Percentiles rank a stretch among this genome's conserved stretches.
Conservation (phyloP, 2,113 vertebrate genomes). For the Grallaria varia region DNA sequence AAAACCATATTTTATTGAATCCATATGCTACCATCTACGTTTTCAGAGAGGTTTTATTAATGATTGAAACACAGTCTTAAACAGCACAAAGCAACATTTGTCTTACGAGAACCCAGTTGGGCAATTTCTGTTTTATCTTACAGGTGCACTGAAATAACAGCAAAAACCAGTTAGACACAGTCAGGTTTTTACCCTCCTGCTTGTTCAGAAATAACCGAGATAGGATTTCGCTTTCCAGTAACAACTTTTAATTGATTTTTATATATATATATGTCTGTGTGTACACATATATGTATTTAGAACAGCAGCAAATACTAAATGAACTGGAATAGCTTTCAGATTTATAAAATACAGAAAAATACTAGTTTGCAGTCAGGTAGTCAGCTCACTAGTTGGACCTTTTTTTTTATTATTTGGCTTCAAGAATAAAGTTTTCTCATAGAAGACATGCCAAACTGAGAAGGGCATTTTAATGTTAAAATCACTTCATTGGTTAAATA, state of each 20-base stretch:
- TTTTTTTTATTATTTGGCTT: not conserved
- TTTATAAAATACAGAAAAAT: not conserved
- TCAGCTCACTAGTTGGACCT: not conserved
- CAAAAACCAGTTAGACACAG: constrained; percentile 3
- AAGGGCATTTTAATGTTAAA: not conserved
- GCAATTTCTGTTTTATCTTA: constrained; percentile 74
- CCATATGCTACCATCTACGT: constrained; percentile 78
- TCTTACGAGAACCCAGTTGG: constrained; percentile 66
- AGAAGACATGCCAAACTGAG: not conserved
- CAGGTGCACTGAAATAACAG: constrained; percentile 76
- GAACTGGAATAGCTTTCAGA: not conserved
- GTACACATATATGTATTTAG: not conserved
- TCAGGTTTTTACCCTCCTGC: constrained; percentile 4
- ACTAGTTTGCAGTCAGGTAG: not conserved
- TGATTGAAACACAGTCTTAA: constrained; percentile 70
- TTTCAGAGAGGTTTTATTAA: constrained; percentile 74
- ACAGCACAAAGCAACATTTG: constrained; percentile 76
- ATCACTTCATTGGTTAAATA: not conserved
- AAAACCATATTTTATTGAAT: constrained; percentile 83
- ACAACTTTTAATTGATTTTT: not conserved
- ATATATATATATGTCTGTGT: not conserved
- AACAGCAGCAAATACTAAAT: not conserved
- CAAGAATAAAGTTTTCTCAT: not conserved
- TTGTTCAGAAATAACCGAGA: constrained; percentile 27
- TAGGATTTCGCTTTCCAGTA: constrained; percentile 13